Percentiles rank a stretch among this genome's conserved stretches.
Conservation (phyloP, 2,797 vertebrate species). For the Sebastes minor region DNA sequence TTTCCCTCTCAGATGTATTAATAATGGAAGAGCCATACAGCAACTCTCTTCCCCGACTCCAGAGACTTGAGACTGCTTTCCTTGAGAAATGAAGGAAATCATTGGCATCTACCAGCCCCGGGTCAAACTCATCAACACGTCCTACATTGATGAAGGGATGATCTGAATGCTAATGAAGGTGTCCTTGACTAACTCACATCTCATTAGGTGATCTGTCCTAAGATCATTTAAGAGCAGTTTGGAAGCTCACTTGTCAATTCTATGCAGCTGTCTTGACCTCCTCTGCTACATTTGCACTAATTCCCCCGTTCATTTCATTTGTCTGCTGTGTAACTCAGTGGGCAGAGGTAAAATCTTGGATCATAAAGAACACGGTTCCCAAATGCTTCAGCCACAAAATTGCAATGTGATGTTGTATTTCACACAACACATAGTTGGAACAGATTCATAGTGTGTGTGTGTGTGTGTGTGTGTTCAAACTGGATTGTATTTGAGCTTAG, state of each 20-base stretch:
- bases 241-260: conserved; percentile 17
- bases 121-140: conserved; percentile 78
- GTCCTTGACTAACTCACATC: conserved; percentile 69
- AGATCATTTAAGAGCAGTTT: conserved; percentile 44
- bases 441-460: not conserved
- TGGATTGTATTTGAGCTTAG: not conserved
- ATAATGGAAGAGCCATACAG: conserved; percentile 70
- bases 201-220: conserved; percentile 41
- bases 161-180: conserved; percentile 69
- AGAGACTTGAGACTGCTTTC: conserved; percentile 57
- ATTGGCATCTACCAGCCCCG: conserved; percentile 59
- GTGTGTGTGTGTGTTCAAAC: not conserved
- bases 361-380: not conserved
- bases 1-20: conserved; percentile 78
- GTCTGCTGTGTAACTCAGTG: not conserved
- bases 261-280: conserved; percentile 1
- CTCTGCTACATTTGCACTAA: conserved; percentile 15
- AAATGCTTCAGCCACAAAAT: not conserved
- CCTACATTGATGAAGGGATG: conserved; percentile 58
- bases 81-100: conserved; percentile 69
- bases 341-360: not conserved
- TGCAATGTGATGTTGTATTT: not conserved
- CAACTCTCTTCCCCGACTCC: conserved; percentile 50
- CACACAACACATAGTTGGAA: not conserved
- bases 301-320: not conserved